These are phyloP conservation scores for Dryoscopus gambensis DNA, from an alignment of 2,113 vertebrate genomes.

Conservation along the genomic window DNA sequence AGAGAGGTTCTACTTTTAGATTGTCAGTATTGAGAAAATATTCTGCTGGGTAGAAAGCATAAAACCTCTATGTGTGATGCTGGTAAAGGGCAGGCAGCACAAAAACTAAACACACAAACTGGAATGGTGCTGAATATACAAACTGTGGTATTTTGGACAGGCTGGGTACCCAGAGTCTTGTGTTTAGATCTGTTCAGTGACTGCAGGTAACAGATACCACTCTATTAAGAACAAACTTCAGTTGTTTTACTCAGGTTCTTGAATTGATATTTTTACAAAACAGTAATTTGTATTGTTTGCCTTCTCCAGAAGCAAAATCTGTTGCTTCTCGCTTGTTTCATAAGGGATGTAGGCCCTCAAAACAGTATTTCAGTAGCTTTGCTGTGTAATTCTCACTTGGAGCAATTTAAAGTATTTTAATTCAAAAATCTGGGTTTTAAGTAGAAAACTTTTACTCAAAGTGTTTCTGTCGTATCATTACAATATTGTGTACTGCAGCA, in stretches of 20 bases:
- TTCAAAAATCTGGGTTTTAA: neutral
- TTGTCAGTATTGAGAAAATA: neutral
- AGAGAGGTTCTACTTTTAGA: neutral
- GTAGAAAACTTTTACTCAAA: neutral
- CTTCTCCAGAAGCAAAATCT: neutral
- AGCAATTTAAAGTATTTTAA: neutral
- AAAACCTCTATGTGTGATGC: neutral
- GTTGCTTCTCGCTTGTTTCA: neutral
- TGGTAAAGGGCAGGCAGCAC: neutral
- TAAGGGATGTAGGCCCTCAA: neutral
- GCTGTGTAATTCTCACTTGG: neutral
- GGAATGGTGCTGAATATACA: neutral
- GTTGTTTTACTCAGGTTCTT: neutral
- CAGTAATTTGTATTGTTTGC: neutral
- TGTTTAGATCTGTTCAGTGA: neutral
- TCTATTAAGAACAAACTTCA: neutral
- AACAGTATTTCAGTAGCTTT: neutral
- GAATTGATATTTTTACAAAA: neutral
- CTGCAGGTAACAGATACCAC: neutral
- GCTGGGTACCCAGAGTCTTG: neutral
- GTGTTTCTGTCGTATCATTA: neutral
- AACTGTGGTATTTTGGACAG: neutral
- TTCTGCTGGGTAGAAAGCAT: neutral
- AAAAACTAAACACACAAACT: neutral
- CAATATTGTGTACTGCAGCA: neutral